Evolutionary conservation across 2,797 vertebrate species (phyloP), one percentile per base, ranked within the genome.

Genomic region (Xiphophorus birchmanni): DNA sequence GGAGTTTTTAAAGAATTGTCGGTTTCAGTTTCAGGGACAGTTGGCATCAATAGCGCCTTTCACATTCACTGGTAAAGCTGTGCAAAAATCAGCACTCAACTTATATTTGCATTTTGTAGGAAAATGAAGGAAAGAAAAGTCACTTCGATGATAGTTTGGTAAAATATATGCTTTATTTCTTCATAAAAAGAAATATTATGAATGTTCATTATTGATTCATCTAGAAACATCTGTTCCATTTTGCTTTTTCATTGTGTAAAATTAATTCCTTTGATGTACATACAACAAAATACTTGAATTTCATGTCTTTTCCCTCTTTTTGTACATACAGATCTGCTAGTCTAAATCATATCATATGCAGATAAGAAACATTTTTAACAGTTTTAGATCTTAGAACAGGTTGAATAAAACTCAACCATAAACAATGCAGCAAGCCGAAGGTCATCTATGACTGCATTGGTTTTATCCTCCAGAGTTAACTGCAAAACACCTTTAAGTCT

Each of bases 131-230:
- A 65, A 90, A 83, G 69, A 47, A 86, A 75, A 78, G 63, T 35
- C 76, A 84, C 58, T 10, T 77, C 80, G 52, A 80, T 45, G 23
- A 60, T 0, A 29, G 54, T 89, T 97, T 98, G 96, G 92, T 96
- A 99, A 99, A 99, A 99, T 99, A 99, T 96, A 99, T 95, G 92
- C 80, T 93, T 99, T 98, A 97, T 98, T 98, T 98, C 93, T 97
- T 97, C 97, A 97, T 98, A 99, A 96, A 98, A 98, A 97, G 97
- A 96, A 97, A 97, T 96, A 95, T 97, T 97, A 97, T 97, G 97
- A 98, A 97, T 97, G 96, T 96, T 95, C 96, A 97, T 96, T 97
- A 97, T 97, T 97, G 95, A 96, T 96, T 98, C 96, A 92, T 96
- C 96, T 98, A 98, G 97, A 99, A 99, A 99, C 96, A 94, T 97